These are phyloP conservation scores for Grapholita molesta DNA, from an alignment of 1,140 invertebrate genomes.

Conservation along the genomic window DNA sequence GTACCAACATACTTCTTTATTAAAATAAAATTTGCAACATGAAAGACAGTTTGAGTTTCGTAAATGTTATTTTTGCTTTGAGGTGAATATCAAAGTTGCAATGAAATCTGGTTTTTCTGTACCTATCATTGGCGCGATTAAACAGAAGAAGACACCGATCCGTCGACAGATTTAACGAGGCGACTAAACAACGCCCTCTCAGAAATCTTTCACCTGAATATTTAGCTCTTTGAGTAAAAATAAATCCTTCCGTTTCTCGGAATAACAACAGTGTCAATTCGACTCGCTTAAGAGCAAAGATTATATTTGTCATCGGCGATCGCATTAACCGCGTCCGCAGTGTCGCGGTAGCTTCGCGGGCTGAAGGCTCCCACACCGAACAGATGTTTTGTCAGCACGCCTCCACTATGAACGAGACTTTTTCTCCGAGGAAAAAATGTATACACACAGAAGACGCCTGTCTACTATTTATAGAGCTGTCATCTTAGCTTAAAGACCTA, in stretches of 20 bases:
- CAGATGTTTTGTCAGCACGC: slow-evolving; percentile 57
- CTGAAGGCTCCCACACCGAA: slow-evolving; percentile 37
- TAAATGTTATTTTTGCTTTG: slow-evolving; percentile 62
- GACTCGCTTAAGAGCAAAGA: slow-evolving; percentile 62
- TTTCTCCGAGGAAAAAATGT: slow-evolving; percentile 36
- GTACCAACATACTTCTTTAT: too few relatives aligned
- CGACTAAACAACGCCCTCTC: slow-evolving; percentile 51
- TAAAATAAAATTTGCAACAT: not conserved
- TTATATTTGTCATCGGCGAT: slow-evolving; percentile 71
- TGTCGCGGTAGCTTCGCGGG: slow-evolving; percentile 30
- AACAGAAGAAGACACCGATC: slow-evolving; percentile 41
- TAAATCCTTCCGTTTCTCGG: slow-evolving; percentile 66
- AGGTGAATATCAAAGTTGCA: slow-evolving; percentile 55
- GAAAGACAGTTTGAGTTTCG: slow-evolving; percentile 36
- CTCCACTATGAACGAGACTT: slow-evolving; percentile 37
- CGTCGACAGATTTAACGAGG: slow-evolving; percentile 65
- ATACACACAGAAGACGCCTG: slow-evolving; percentile 33
- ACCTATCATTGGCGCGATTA: slow-evolving; percentile 48
- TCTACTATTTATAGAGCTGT: slow-evolving; percentile 59
- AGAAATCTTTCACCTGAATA: slow-evolving; percentile 72
- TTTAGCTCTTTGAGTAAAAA: slow-evolving; percentile 72
- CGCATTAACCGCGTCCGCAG: slow-evolving; percentile 55
- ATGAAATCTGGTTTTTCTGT: slow-evolving; percentile 58
- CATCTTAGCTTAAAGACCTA: slow-evolving; percentile 63
- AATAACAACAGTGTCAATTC: slow-evolving; percentile 71